Evolutionary conservation across 1,140 invertebrate species (phyloP), one percentile per base, ranked within the genome.

Genomic region (Drosophila neocordata): DNA sequence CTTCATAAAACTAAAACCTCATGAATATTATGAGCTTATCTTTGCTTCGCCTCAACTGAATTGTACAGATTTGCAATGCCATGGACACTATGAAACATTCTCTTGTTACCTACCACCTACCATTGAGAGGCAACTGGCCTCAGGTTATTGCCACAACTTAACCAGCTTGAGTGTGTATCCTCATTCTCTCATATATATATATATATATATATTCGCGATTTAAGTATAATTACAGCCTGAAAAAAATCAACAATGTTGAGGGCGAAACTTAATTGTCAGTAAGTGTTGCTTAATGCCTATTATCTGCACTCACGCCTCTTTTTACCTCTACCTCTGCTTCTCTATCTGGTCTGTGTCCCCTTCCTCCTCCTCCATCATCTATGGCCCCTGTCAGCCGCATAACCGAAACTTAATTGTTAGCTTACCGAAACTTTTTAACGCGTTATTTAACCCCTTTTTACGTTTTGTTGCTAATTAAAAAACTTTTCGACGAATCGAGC

Each of bases 381-480:
- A 9, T 12, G 2, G 4, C 37, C 35, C 15, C 24, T 72, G 69
- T 83, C 83, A 88, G 79, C 79, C 67, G 71, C 82, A 87, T 69
- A 62, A 75, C 74, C 78, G 67, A 88, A 88, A 88, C 83, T 88
- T 88, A 88, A 88, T 88, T 88, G 83, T 88, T 88, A 83, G 83
- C 84, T 88, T 88, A 84, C 79, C 83, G 87, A 88, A 88, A 81
- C 81, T 89, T 85, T 83, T 82, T 53, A 55, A 76, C 82, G 81
- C 81, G 73, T 71, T 88, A 88, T 88, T 88, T 79, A 88, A 82
- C 83, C 83, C 83, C 88, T 84, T 85, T 83, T 84, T 85, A 83
- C 84, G 88, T 74, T 88, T 88, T 88, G 83, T 79, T 83, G 88
- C 82, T 90, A 90, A 90, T 90, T 90, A 90, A 90, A 90, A 90